Evolutionary conservation across 1,140 invertebrate genomes (phyloP), one percentile per base, ranked within the genome.

Genomic region (Teleopsis dalmanni): DNA sequence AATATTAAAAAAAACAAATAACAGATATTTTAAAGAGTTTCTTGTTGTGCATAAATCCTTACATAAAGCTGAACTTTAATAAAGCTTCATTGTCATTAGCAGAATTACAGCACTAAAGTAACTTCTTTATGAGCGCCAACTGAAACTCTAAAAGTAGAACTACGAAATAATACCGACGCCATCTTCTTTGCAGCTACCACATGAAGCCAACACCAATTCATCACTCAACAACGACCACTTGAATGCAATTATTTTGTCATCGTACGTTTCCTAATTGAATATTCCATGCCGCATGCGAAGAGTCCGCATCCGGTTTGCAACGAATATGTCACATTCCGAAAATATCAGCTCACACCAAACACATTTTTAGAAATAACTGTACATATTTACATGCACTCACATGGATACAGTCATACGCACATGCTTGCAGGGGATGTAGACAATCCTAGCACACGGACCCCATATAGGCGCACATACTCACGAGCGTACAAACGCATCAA

Each of bases 211-310:
- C n/a, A n/a, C n/a, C n/a, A n/a, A n/a, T n/a, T n/a, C n/a, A n/a
- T n/a, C n/a, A n/a, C n/a, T n/a, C n/a, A n/a, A 34, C 41, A 26
- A 38, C 6, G 11, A 43, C 50, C 50, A 52, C 50, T 52, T 52
- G 44, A 52, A 52, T 52, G 50, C 45, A 52, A 52, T 52, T 47
- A 52, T 52, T 52, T 52, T 52, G 50, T 52, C 50, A 52, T 52
- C 50, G 50, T 52, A 52, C 50, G 50, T 48, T 52, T 52, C 50
- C 50, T 52, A 52, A 52, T 52, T 52, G 50, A 52, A 52, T 52
- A 52, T 52, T 52, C 50, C 50, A 47, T 25, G 23, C 31, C 38
- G 26, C 50, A 52, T 52, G 42, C 43, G 46, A 40, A 40, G 23
- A 27, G 22, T 48, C 26, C 35, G 37, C 33, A 43, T 50, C 48